These are phyloP conservation scores for Embiotoca jacksoni DNA, from an alignment of 2,113 vertebrate species.

Conservation along the genomic window DNA sequence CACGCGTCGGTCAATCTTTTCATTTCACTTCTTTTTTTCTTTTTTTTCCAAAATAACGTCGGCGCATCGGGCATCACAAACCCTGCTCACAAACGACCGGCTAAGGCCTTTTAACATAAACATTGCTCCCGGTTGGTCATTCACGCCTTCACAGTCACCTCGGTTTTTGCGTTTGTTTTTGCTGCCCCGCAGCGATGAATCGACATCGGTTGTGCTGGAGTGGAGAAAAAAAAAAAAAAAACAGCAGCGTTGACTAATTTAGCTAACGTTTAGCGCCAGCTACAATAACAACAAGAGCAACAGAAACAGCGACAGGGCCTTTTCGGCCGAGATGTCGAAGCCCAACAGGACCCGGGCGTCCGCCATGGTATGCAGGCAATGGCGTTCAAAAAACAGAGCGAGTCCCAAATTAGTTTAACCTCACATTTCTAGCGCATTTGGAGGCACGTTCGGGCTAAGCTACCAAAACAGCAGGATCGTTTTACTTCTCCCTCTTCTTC, in stretches of 20 bases:
- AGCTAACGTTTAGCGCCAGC: conserved; percentile 59
- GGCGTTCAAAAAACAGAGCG: background rate
- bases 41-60: background rate
- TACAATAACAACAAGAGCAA: conserved; percentile 68
- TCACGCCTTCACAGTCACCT: conserved; percentile 29
- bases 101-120: background rate
- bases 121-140: conserved; percentile 1
- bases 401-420: background rate
- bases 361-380: conserved; percentile 36
- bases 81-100: background rate
- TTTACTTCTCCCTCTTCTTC: conserved; percentile 55
- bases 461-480: conserved; percentile 31
- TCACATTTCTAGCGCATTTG: conserved; percentile 52
- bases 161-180: conserved; percentile 30
- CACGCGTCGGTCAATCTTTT: background rate
- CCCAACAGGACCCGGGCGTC: background rate
- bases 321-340: background rate
- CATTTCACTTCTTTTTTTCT: background rate
- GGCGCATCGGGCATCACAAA: conserved; percentile 3
- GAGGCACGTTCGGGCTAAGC: conserved; percentile 44
- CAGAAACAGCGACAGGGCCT: conserved; percentile 33
- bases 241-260: conserved; percentile 46
- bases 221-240: background rate
- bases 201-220: conserved; percentile 42
- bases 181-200: conserved; percentile 54